Conservation (phyloP, 2,113 vertebrate species). For the Microtus pennsylvanicus region DNA sequence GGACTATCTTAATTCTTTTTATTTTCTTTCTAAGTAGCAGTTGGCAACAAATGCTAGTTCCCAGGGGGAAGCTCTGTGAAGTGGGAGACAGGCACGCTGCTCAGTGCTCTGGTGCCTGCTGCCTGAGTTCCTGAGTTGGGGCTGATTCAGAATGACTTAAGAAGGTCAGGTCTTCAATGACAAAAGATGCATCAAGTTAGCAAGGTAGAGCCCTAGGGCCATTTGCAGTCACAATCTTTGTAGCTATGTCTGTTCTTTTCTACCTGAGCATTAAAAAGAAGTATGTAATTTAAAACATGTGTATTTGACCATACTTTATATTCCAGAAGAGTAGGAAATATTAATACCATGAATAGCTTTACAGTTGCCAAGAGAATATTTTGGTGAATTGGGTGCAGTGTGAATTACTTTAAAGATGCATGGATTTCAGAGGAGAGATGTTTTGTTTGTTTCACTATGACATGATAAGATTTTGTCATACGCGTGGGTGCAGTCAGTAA, state of each 20-base stretch:
- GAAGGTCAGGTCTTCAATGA: conserved; percentile 39
- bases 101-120: not conserved
- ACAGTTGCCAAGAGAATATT: not conserved
- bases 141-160: conserved; percentile 43
- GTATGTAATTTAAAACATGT: not conserved
- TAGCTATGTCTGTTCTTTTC: not conserved
- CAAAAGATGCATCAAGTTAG: conserved; percentile 4
- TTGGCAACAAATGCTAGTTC: not conserved
- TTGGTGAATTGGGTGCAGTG: not conserved
- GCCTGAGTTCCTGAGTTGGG: not conserved
- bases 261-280: not conserved
- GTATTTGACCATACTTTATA: not conserved
- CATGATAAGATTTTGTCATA: not conserved
- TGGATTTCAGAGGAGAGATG: not conserved
- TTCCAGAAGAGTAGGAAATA: not conserved
- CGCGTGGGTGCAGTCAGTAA: not conserved
- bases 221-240: not conserved
- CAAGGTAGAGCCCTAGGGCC: conserved; percentile 32
- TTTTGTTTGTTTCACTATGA: not conserved
- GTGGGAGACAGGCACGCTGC: too few species aligned
- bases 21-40: not conserved
- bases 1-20: conserved; percentile 10
- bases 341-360: not conserved
- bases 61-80: not conserved
- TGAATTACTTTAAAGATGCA: conserved; percentile 25